These are phyloP conservation scores for Apoda limacodes DNA, from an alignment of 2,888 invertebrate species.

Conservation along the genomic window DNA sequence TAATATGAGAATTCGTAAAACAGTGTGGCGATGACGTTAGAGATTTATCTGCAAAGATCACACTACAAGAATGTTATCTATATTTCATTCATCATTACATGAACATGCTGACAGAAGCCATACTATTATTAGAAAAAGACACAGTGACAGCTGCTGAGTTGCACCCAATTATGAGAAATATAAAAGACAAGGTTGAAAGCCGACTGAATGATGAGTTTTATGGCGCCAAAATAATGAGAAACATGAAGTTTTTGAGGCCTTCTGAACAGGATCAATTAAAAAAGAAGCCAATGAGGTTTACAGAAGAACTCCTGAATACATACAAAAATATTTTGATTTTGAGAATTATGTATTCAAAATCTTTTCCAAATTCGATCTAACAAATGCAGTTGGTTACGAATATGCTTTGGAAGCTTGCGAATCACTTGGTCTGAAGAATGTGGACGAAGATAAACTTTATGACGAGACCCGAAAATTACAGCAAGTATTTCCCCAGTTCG, in stretches of 20 bases:
- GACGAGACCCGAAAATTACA: no score
- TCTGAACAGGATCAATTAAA: constrained; percentile 1
- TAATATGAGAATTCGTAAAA: constrained; percentile 3
- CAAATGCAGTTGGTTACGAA: constrained; percentile 8
- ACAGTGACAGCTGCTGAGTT: constrained; percentile 1
- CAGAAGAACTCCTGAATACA: constrained; percentile 3
- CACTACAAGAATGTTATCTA: constrained; percentile 4
- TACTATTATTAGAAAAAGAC: constrained; percentile 6
- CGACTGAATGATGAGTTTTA: constrained; percentile 1
- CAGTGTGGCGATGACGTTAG: constrained; percentile 2
- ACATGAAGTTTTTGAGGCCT: constrained; percentile 1
- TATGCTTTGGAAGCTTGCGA: no score
- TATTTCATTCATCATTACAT: constrained; percentile 5
- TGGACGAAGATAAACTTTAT: no score
- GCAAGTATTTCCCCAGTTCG: no score
- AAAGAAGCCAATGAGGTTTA: constrained; percentile 3
- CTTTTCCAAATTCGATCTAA: constrained; percentile 10
- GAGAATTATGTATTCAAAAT: constrained; percentile 5
- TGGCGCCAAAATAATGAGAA: no score
- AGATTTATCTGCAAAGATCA: constrained; percentile 1
- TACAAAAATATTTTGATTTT: constrained; percentile 2
- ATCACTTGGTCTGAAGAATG: no score
- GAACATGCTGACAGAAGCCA: constrained; percentile 1
- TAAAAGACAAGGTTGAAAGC: constrained; percentile 1
- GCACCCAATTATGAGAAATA: constrained; percentile 1